Base-by-base conservation (phyloP, 1,140 invertebrate species). In the Hermatobates lingyangjiaoensis region DNA sequence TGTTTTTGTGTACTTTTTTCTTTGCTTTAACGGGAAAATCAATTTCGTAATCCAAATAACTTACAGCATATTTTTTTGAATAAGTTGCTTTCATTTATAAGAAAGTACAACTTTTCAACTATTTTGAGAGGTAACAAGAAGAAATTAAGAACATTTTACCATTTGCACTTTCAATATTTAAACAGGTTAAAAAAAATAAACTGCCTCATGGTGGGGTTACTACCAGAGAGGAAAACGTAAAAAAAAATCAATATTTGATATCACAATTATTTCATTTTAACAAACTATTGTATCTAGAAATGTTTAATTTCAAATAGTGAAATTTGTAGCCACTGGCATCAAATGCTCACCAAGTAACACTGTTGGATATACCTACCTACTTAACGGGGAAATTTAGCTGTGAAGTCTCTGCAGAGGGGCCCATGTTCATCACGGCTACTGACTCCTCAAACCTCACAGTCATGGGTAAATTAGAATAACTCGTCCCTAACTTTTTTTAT, bases 391-490 rank as follows among this genome's bases (percentile, higher is more conserved):
- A 51, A 24, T 69, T 68, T 55, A 62, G 60, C 45, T 71, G 68
- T 57, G 68, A 71, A 59, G 64, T 71, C 7, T 63, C 67, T 15
- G 66, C 64, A 2, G 68, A 71, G 45, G 62, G 62, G 1, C 66
- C 46, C 3, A 48, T 26, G 15, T 57, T 57, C 27, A 54, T 40
- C 18, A 87, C 84, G 1, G 76, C 74, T 4, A 73, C 79, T 59
- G 76, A 78, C 52, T 74, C 73, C 50, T 75, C 75, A 39, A 66
- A 73, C 54, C 77, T 84, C 72, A 74, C 77, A 59, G 74, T 85
- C 48, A 77, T 80, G 39, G 80, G 82, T 83, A 38, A 24, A 14
- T 3, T 38, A 23, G 7, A 27, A n/a, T n/a, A n/a, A n/a, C n/a
- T n/a, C n/a, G n/a, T n/a, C n/a, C n/a, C n/a, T n/a, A n/a, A n/a